Evolutionary conservation across 2,113 vertebrate genomes (phyloP).

Genomic region (Charina bottae): DNA sequence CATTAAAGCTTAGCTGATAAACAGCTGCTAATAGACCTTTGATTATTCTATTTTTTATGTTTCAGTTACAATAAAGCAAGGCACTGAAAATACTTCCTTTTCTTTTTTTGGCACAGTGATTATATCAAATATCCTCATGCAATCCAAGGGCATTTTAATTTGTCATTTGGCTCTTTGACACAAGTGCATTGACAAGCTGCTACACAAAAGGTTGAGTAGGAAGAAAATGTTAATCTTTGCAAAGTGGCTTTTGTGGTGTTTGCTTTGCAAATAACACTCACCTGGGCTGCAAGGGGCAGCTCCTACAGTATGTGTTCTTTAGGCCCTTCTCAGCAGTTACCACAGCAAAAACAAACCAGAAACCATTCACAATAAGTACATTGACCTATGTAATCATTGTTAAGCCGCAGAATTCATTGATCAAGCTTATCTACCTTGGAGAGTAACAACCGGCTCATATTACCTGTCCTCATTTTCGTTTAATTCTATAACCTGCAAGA

Average conservation of each 20-base stretch:
- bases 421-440: not conserved
- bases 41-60: not conserved
- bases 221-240: not conserved
- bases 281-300: not conserved
- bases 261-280: not conserved
- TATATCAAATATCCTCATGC: not conserved
- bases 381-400: not conserved
- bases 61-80: not conserved
- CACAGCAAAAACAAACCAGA: not conserved
- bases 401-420: not conserved
- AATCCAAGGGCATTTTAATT: not conserved
- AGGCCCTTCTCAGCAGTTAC: not conserved
- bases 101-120: not conserved
- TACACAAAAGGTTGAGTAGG: not conserved
- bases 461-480: not conserved
- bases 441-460: not conserved
- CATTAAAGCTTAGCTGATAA: not conserved
- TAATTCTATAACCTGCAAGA: not conserved
- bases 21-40: not conserved
- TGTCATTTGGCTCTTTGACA: conserved; percentile 1
- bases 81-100: not conserved
- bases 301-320: not conserved
- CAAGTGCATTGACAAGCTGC: not conserved
- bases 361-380: not conserved
- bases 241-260: not conserved